Evolutionary conservation across 2,888 invertebrate species (phyloP).

Genomic region (Acronicta alni): DNA sequence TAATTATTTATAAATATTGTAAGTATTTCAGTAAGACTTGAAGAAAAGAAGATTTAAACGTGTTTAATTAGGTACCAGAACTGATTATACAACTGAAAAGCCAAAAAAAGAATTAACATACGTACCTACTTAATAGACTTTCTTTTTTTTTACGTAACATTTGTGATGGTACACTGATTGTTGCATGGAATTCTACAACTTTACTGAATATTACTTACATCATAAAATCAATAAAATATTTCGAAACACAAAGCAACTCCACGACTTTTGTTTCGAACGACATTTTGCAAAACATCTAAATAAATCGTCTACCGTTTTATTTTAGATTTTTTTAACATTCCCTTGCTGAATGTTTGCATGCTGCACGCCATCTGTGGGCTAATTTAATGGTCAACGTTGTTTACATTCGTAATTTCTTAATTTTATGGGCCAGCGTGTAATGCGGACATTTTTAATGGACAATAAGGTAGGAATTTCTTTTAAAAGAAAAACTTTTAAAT

Average conservation of each 20-base stretch:
- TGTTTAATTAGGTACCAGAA: too few relatives aligned
- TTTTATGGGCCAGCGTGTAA: conserved; percentile 51
- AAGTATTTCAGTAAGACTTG: too few relatives aligned
- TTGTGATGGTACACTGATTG: too few relatives aligned
- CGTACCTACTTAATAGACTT: too few relatives aligned
- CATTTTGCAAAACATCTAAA: conserved; percentile 64
- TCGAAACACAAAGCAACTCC: conserved; percentile 18
- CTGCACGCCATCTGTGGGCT: conserved; percentile 58
- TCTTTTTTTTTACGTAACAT: neutral
- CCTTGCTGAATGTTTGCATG: conserved; percentile 63
- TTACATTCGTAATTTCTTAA: conserved; percentile 64
- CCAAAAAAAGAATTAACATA: too few relatives aligned
- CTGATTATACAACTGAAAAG: too few relatives aligned
- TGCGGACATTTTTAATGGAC: conserved; percentile 21
- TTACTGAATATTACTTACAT: neutral
- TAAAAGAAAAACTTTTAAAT: neutral
- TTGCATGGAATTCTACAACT: neutral
- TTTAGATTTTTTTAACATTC: conserved; percentile 57
- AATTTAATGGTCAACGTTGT: conserved; percentile 53
- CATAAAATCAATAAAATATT: conserved; percentile 23
- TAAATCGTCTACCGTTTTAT: conserved; percentile 61
- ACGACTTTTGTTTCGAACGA: conserved; percentile 42
- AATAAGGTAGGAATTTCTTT: neutral
- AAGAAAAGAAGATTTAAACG: too few relatives aligned
- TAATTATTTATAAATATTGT: too few relatives aligned